phyloP scores from a whole-genome alignment of 2,797 vertebrate genomes.

The Serranus cabrilla region DNA sequence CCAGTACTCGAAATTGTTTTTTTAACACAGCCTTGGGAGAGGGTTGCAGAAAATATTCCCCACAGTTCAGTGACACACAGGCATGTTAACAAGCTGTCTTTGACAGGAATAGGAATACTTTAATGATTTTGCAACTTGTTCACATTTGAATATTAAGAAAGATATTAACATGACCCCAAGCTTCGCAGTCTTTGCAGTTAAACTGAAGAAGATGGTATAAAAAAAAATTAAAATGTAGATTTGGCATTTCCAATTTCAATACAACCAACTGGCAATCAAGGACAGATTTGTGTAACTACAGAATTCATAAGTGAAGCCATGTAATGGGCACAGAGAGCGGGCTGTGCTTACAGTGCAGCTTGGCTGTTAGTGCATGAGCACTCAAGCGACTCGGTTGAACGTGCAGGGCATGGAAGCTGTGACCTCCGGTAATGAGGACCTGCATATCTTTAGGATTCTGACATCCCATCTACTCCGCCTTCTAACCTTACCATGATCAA shows the following conservation, averaged over 20 bases:
- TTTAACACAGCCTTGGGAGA: constrained; percentile 50
- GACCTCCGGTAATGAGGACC: constrained; percentile 79
- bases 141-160: constrained; percentile 20
- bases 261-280: constrained; percentile 15
- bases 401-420: constrained; percentile 63
- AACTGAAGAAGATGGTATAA: neutral
- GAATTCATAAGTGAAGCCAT: constrained; percentile 28
- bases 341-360: constrained; percentile 72
- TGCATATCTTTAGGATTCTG: constrained; percentile 77
- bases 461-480: constrained; percentile 67
- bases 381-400: constrained; percentile 69
- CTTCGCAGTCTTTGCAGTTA: neutral
- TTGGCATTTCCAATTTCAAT: constrained; percentile 13
- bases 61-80: constrained; percentile 26
- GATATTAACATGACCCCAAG: neutral
- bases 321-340: constrained; percentile 40
- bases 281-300: constrained; percentile 25
- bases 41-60: constrained; percentile 31
- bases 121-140: constrained; percentile 19
- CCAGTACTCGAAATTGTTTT: constrained; percentile 45
- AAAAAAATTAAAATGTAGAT: constrained; percentile 1
- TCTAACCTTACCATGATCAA: constrained; percentile 74
- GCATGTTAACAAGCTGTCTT: constrained; percentile 40
- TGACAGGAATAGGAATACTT: constrained; percentile 5
- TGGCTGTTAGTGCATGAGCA: constrained; percentile 73